These are phyloP conservation scores for Heliconius himera DNA, from an alignment of 1,140 invertebrate genomes.

Conservation along the genomic window DNA sequence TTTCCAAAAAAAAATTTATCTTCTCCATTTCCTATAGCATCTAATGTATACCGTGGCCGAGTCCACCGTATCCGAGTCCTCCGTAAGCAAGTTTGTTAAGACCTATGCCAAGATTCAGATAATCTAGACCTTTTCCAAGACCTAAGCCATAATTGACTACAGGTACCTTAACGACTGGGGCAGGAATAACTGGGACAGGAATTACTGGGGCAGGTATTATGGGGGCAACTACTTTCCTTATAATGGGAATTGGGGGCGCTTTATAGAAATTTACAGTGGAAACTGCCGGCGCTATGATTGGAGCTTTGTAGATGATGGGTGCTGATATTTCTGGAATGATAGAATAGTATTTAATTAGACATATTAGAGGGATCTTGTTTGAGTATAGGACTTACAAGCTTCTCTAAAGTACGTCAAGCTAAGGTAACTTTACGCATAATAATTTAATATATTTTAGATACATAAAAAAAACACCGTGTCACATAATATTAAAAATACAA, in stretches of 20 bases:
- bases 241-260: conserved; percentile 62
- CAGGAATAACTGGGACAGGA: conserved; percentile 52
- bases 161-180: conserved; percentile 55
- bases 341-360: neutral
- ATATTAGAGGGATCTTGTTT: too few species aligned
- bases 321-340: conserved; percentile 40
- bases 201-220: neutral
- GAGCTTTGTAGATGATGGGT: conserved; percentile 43
- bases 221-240: conserved; percentile 47
- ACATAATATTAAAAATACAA: too few species aligned
- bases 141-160: conserved; percentile 27
- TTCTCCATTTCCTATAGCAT: neutral
- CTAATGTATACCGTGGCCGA: conserved; percentile 27
- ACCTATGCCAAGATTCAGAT: conserved; percentile 1
- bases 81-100: conserved; percentile 23
- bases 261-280: conserved; percentile 62
- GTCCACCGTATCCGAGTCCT: conserved; percentile 39
- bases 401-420: too few species aligned
- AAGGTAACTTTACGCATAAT: too few species aligned
- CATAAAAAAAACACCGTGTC: too few species aligned
- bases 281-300: conserved; percentile 58
- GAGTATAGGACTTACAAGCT: too few species aligned
- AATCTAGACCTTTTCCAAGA: conserved; percentile 35
- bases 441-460: too few species aligned
- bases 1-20: neutral